Evolutionary conservation across 2,797 vertebrate genomes (phyloP).

Genomic region (Loriculus beryllinus): DNA sequence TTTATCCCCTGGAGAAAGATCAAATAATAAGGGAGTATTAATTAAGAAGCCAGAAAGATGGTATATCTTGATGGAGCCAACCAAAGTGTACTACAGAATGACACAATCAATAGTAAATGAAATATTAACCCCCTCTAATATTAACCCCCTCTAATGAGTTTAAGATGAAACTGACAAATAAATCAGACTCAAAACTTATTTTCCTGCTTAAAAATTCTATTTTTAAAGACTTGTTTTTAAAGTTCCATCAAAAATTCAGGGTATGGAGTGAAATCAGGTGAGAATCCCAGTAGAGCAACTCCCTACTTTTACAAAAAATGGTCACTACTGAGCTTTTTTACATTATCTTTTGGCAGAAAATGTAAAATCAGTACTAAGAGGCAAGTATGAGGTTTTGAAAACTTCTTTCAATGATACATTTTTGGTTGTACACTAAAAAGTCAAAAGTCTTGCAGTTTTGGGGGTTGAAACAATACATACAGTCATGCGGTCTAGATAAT

Average conservation of each 20-base stretch:
- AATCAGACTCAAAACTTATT: not conserved
- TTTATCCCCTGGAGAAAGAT: slow-evolving; percentile 4
- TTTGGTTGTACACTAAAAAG: not conserved
- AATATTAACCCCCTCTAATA: not conserved
- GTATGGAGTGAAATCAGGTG: not conserved
- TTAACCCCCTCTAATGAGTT: not conserved
- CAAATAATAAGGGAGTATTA: not conserved
- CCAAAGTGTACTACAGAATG: not conserved
- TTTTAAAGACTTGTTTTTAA: not conserved
- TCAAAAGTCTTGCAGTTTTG: not conserved
- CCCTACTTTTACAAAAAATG: not conserved
- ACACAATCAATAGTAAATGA: not conserved
- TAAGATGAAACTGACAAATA: not conserved
- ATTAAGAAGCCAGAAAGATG: not conserved
- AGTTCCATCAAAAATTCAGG: accelerated
- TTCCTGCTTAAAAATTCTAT: not conserved
- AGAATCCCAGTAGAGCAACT: not conserved
- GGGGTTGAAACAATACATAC: not conserved
- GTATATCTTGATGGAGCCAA: not conserved
- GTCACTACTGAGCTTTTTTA: not conserved
- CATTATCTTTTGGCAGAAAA: not conserved
- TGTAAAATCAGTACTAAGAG: not conserved
- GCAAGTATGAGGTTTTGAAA: not conserved
- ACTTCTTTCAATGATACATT: not conserved
- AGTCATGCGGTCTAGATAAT: not conserved